These are phyloP conservation scores for Neotoma lepida DNA, from an alignment of 2,113 vertebrate genomes.

Conservation along the genomic window DNA sequence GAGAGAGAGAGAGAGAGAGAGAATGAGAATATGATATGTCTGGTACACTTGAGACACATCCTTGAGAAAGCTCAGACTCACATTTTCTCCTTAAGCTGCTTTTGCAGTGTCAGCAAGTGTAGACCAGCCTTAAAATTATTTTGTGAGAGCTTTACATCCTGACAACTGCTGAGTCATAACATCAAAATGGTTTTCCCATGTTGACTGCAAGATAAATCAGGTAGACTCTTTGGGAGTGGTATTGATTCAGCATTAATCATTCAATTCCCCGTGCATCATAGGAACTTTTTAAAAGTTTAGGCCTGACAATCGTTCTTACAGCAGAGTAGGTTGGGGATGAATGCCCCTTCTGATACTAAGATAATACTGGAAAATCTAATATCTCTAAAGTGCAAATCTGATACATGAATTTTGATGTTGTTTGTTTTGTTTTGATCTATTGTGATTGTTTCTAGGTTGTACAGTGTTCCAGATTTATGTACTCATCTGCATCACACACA, in stretches of 20 bases:
- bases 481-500: background rate
- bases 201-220: constrained; percentile 62
- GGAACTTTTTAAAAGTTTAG: constrained; percentile 29
- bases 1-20: background rate
- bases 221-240: constrained; percentile 2
- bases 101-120: constrained; percentile 59
- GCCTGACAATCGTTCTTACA: constrained; percentile 19
- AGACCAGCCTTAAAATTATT: constrained; percentile 50
- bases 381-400: constrained; percentile 3
- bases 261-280: background rate
- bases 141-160: constrained; percentile 49
- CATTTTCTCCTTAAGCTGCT: constrained; percentile 49
- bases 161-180: constrained; percentile 68
- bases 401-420: background rate
- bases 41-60: background rate
- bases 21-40: background rate
- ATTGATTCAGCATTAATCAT: constrained; percentile 70
- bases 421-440: background rate
- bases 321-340: background rate
- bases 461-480: background rate
- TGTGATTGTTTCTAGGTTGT: background rate
- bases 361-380: background rate
- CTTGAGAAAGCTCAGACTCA: background rate
- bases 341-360: background rate
- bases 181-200: constrained; percentile 63